A percentile compares a stretch with the other conserved stretches of the same genome.
phyloP scores from a whole-genome alignment of 2,888 invertebrate genomes.

The Lithophane ornitopus region DNA sequence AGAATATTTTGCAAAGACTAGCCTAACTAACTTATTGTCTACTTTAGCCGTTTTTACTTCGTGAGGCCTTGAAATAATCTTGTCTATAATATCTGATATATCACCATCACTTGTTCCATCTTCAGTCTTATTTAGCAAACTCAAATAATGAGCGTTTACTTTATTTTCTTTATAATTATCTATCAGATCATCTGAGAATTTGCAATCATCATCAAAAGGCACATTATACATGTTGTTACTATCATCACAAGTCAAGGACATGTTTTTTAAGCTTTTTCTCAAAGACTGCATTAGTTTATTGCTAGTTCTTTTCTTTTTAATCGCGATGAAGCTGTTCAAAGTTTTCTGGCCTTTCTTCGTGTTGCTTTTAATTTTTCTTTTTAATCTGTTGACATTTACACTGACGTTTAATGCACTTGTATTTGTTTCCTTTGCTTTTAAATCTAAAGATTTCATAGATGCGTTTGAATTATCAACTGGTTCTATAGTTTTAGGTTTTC shows the following conservation, averaged over 20 bases:
- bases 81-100: slow-evolving; percentile 83
- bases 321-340: slow-evolving; percentile 82
- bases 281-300: slow-evolving; percentile 71
- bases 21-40: slow-evolving; percentile 80
- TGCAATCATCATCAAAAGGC: slow-evolving; percentile 24
- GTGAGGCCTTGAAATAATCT: slow-evolving; percentile 79
- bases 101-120: slow-evolving; percentile 76
- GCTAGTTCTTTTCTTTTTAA: slow-evolving; percentile 77
- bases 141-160: slow-evolving; percentile 65
- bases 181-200: slow-evolving; percentile 39
- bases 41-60: slow-evolving; percentile 78
- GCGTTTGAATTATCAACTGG: slow-evolving; percentile 70
- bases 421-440: slow-evolving; percentile 70
- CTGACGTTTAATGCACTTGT: slow-evolving; percentile 81
- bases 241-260: slow-evolving; percentile 66
- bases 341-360: slow-evolving; percentile 81
- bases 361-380: slow-evolving; percentile 81
- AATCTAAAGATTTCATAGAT: slow-evolving; percentile 74
- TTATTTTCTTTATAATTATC: slow-evolving; percentile 70
- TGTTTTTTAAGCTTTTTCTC: slow-evolving; percentile 74
- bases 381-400: slow-evolving; percentile 82
- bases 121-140: slow-evolving; percentile 74
- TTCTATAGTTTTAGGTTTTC: slow-evolving; percentile 74
- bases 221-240: slow-evolving; percentile 43
- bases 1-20: slow-evolving; percentile 79